Conservation (phyloP, 2,113 vertebrate species). For the Zingel zingel region DNA sequence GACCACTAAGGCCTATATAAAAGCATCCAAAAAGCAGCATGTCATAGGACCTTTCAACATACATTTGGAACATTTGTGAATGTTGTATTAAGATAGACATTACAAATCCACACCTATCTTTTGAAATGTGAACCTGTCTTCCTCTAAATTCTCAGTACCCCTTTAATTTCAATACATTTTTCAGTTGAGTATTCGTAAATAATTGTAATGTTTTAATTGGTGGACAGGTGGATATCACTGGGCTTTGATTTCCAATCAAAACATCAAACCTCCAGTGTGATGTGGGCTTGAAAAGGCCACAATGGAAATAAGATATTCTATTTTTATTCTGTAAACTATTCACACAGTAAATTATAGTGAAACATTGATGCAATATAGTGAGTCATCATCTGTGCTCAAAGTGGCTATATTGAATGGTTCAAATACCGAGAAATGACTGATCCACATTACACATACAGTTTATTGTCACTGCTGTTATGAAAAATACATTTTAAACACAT, state of each 20-base stretch:
- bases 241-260: not conserved
- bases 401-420: too few species aligned
- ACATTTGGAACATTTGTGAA: too few species aligned
- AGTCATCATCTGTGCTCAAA: not conserved
- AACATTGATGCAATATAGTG: not conserved
- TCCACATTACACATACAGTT: too few species aligned
- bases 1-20: too few species aligned
- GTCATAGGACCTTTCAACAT: too few species aligned
- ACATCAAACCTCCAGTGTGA: not conserved
- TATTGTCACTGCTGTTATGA: too few species aligned
- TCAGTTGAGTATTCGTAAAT: not conserved
- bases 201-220: not conserved
- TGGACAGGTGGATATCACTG: not conserved
- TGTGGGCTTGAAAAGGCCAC: not conserved
- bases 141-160: too few species aligned
- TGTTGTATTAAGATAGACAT: too few species aligned
- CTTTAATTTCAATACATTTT: not conserved
- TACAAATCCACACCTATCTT: too few species aligned
- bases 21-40: too few species aligned
- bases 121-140: too few species aligned
- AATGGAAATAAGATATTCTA: not conserved
- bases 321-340: not conserved
- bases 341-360: not conserved
- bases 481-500: not conserved
- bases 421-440: too few species aligned